Percentiles rank a stretch among this genome's conserved stretches.
These are phyloP conservation scores for Tachina fera DNA, from an alignment of 2,888 invertebrate genomes.

Conservation along the genomic window DNA sequence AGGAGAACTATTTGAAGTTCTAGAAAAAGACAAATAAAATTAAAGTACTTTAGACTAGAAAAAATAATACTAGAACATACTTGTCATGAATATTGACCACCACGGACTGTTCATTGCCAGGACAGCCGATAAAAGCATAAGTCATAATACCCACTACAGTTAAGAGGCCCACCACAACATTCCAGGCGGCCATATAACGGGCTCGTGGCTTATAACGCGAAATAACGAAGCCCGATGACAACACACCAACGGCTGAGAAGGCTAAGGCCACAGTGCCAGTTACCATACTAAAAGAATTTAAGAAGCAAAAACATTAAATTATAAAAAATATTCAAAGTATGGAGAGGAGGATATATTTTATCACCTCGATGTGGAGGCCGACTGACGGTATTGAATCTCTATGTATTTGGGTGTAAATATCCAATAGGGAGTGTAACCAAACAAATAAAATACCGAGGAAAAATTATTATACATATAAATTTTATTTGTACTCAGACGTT, in stretches of 20 bases:
- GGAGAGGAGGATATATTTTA: background rate
- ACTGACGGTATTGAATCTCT: slow-evolving; percentile 90
- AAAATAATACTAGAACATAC: slow-evolving; percentile 61
- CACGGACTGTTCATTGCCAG: slow-evolving; percentile 85
- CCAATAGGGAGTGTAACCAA: slow-evolving; percentile 90
- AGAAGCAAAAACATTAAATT: background rate
- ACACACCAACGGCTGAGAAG: slow-evolving; percentile 87
- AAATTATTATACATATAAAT: slow-evolving; percentile 89
- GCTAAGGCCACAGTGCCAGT: slow-evolving; percentile 89
- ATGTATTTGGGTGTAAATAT: slow-evolving; percentile 93
- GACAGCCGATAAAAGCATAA: slow-evolving; percentile 87
- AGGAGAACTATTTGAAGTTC: slow-evolving; percentile 66
- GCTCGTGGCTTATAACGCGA: slow-evolving; percentile 87
- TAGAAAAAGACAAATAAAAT: slow-evolving; percentile 12
- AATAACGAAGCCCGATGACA: slow-evolving; percentile 87
- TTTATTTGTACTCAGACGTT: slow-evolving; percentile 86
- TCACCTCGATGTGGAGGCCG: slow-evolving; percentile 87
- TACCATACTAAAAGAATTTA: slow-evolving; percentile 84
- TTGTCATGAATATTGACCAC: slow-evolving; percentile 80
- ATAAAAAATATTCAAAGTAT: background rate
- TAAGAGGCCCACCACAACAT: slow-evolving; percentile 86
- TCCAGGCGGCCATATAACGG: slow-evolving; percentile 87
- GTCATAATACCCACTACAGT: slow-evolving; percentile 86
- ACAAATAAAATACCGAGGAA: slow-evolving; percentile 88
- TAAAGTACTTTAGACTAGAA: background rate